These are phyloP conservation scores for Cantharis flavilabris DNA, from an alignment of 2,888 invertebrate species.

Conservation along the genomic window DNA sequence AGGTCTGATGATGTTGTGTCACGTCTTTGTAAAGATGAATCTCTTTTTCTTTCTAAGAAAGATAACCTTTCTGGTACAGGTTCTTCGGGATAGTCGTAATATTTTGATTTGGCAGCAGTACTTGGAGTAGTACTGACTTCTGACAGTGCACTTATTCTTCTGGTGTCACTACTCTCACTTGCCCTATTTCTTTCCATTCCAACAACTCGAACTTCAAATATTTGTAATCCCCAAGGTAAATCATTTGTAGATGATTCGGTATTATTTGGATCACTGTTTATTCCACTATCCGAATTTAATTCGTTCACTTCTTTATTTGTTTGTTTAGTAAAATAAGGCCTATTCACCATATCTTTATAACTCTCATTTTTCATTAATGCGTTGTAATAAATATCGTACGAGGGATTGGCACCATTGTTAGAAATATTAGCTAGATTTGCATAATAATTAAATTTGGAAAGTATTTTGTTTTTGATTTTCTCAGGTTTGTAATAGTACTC, in stretches of 20 bases:
- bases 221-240: neutral
- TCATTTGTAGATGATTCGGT: neutral
- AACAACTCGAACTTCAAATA: slow-evolving; percentile 11
- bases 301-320: neutral
- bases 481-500: neutral
- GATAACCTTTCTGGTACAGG: neutral
- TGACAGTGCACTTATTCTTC: neutral
- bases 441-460: slow-evolving; percentile 8
- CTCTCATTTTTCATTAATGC: neutral
- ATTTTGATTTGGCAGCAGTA: neutral
- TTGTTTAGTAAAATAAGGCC: neutral
- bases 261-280: neutral
- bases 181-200: neutral
- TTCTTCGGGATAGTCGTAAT: slow-evolving; percentile 5
- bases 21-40: neutral
- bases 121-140: neutral
- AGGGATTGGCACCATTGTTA: neutral
- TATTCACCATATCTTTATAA: neutral
- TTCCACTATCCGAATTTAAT: neutral
- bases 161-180: neutral
- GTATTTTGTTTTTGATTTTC: neutral
- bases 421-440: neutral
- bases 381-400: neutral
- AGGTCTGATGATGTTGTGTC: neutral
- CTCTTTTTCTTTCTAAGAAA: neutral